Base-by-base conservation (phyloP, 2,113 vertebrate genomes). In the Anser brachyrhynchus region DNA sequence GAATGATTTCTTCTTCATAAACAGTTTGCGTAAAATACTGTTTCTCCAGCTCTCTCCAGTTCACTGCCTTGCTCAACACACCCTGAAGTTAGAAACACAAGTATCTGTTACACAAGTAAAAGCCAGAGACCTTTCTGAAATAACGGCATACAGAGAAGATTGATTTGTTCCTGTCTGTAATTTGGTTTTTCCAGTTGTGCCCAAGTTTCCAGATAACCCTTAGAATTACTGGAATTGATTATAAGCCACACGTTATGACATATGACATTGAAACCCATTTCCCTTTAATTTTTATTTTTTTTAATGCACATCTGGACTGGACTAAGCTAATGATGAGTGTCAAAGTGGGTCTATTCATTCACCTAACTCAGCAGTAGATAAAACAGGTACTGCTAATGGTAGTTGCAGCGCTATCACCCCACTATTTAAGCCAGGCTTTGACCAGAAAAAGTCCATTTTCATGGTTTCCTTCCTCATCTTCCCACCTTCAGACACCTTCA, bases 1-100 rank as follows among this genome's bases (percentile, higher is more conserved):
- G 98, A 92, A 98, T 98, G 90, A 99, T 99, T 97, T 99, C 99
- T 95, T 99, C 98, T 97, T 99, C 99, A 95, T 99, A 99, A 70
- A 99, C 98, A 4, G 99, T 98, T 79, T 99, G 98, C 14, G 98
- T 97, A 55, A 98, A 99, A 95, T 99, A 99, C 79, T 99, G 99
- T 92, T 99, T 99, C 95, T 99, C 99, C 66, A 99, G 98, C 93
- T 99, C 98, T 29, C 98, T 98, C 99, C 99, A 99, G 95, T 99
- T 99, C 87, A 99, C 98, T n/a, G 99, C 99, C 97, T 98, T 99
- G 96, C 99, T 99, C 78, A 99, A 92, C 69, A 99, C 99, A 70
- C 99, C 99, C 99, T 99, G 76, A 74, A 96, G 91, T 79, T 67
- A 97, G 5, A 57, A 89, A 92, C 14, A 91, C n/a, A 91, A 96